Evolutionary conservation across 2,797 vertebrate genomes (phyloP).

Genomic region (Melanotaenia trifasciata): DNA sequence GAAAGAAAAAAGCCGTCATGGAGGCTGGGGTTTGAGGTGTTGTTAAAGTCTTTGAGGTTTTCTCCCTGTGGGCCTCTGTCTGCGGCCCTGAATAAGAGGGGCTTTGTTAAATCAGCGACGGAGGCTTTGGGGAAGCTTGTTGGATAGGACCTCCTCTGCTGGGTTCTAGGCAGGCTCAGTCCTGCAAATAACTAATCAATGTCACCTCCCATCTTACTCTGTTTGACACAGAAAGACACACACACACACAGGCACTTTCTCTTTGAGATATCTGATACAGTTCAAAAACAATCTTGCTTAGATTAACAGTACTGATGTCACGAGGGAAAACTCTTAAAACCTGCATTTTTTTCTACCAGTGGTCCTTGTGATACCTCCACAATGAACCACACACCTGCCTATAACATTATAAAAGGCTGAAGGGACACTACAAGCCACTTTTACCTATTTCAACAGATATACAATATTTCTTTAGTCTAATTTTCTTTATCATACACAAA

Average conservation of each 20-base stretch:
- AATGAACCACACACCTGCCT: too few species aligned
- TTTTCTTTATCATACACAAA: neutral
- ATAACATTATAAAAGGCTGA: too few species aligned
- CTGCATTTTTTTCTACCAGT: neutral
- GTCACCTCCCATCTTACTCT: constrained; percentile 52
- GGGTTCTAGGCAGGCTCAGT: constrained; percentile 53
- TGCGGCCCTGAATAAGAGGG: constrained; percentile 78
- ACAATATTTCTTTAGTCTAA: too few species aligned
- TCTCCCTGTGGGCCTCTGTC: constrained; percentile 79
- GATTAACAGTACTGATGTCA: constrained; percentile 60
- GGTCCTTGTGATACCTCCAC: neutral
- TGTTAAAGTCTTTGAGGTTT: constrained; percentile 84
- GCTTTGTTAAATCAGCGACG: constrained; percentile 77
- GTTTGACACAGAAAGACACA: constrained; percentile 41
- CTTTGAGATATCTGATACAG: constrained; percentile 32
- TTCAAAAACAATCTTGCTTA: constrained; percentile 33
- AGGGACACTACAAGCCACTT: too few species aligned
- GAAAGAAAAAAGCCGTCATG: constrained; percentile 78
- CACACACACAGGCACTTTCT: constrained; percentile 12
- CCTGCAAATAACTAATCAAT: constrained; percentile 45
- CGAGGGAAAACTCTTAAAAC: constrained; percentile 46
- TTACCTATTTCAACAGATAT: too few species aligned
- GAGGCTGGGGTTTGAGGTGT: constrained; percentile 80
- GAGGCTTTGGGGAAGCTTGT: constrained; percentile 73
- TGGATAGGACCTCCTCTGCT: constrained; percentile 69